Percentiles rank a stretch among this genome's conserved stretches.
These are phyloP conservation scores for Tamandua tetradactyla DNA, from an alignment of 2,797 vertebrate genomes.

Conservation along the genomic window DNA sequence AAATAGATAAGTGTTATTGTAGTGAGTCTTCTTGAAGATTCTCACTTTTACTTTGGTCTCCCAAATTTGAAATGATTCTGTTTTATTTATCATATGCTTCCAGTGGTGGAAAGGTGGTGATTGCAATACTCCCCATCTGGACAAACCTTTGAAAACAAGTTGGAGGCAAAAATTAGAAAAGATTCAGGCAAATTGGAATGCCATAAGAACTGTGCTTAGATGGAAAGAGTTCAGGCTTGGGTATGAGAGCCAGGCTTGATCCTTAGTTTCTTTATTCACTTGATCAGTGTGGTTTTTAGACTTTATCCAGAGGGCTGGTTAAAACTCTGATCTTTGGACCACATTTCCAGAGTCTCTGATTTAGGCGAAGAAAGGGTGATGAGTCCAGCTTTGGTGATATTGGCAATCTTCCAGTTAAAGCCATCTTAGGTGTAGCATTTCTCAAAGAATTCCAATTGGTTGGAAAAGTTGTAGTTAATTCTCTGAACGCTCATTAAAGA, in stretches of 20 bases:
- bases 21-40: not conserved
- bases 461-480: slow-evolving; percentile 50
- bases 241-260: not conserved
- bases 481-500: not conserved
- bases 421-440: not conserved
- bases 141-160: slow-evolving; percentile 28
- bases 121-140: not conserved
- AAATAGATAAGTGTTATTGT: not conserved
- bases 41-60: not conserved
- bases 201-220: not conserved
- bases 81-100: not conserved
- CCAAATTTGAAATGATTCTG: not conserved
- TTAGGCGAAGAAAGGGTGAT: not conserved
- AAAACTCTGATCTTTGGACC: not conserved
- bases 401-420: slow-evolving; percentile 24
- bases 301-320: not conserved
- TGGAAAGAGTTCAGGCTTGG: not conserved
- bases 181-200: not conserved
- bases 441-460: not conserved
- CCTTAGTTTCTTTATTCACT: not conserved
- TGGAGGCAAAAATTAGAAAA: not conserved
- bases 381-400: not conserved
- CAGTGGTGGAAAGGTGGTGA: not conserved
- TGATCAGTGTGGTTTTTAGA: not conserved
- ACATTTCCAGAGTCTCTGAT: not conserved